These are phyloP conservation scores for Micrasema minimum DNA, from an alignment of 1,140 invertebrate genomes.

Conservation along the genomic window DNA sequence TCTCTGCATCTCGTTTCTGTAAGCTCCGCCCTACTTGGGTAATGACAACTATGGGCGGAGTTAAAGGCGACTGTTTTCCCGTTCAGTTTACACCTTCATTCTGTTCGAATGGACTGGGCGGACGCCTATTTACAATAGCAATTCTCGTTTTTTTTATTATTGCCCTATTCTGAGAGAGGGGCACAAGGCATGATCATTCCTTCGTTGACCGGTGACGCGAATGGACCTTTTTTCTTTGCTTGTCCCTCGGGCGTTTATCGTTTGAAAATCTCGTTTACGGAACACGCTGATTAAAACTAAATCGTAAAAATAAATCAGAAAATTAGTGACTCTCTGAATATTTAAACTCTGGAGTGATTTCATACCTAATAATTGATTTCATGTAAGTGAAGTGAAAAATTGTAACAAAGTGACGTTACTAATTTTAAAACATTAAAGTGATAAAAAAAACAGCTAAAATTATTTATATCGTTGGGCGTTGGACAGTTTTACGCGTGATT, in stretches of 20 bases:
- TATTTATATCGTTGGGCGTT: too few species aligned
- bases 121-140: constrained; percentile 40
- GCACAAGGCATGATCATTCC: constrained; percentile 42
- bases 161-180: constrained; percentile 33
- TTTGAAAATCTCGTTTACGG: constrained; percentile 9
- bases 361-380: not conserved
- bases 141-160: constrained; percentile 35
- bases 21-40: constrained; percentile 33
- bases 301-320: too few species aligned
- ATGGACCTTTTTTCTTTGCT: constrained; percentile 31
- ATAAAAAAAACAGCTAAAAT: too few species aligned
- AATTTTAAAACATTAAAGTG: too few species aligned
- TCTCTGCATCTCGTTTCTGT: constrained; percentile 1
- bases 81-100: constrained; percentile 49
- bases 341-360: not conserved
- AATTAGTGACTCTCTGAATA: not conserved
- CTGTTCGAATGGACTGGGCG: constrained; percentile 43
- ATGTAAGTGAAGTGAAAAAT: constrained; percentile 11
- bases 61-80: constrained; percentile 13
- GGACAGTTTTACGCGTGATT: too few species aligned
- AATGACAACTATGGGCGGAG: constrained; percentile 39
- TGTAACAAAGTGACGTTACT: too few species aligned
- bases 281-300: not conserved
- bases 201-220: constrained; percentile 43
- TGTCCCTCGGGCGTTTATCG: constrained; percentile 14